phyloP scores from a whole-genome alignment of 2,888 invertebrate species.

The Tolmerus cingulatus region DNA sequence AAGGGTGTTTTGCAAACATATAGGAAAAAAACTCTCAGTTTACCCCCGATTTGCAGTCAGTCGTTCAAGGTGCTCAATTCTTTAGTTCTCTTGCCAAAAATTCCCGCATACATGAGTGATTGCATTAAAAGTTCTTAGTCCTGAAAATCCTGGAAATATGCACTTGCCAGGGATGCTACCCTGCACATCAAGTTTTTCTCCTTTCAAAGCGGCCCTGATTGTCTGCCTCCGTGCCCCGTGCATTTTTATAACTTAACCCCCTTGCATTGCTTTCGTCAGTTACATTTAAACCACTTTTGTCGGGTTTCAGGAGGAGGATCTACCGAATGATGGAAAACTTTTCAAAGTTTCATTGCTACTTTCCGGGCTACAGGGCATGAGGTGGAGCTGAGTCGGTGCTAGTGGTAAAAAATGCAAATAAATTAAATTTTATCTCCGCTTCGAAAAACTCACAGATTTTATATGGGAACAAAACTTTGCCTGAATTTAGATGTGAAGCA shows the following conservation, averaged over 20 bases:
- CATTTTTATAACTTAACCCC: not conserved
- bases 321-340: not conserved
- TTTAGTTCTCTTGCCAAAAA: not conserved
- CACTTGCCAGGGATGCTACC: not conserved
- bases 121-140: not conserved
- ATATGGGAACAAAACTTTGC: not conserved
- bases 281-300: not conserved
- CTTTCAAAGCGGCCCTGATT: not conserved
- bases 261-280: not conserved
- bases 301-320: not conserved
- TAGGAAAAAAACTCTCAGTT: not conserved
- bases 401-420: not conserved
- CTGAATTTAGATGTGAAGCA: not conserved
- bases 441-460: not conserved
- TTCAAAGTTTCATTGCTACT: not conserved
- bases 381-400: not conserved
- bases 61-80: not conserved
- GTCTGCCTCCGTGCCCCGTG: not conserved
- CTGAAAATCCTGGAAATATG: not conserved
- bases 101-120: not conserved
- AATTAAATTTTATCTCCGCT: not conserved
- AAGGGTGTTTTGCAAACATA: not conserved
- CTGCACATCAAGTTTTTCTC: not conserved
- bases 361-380: not conserved
- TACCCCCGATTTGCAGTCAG: not conserved